Evolutionary conservation across 1,140 invertebrate species (phyloP).

Genomic region (Popillia japonica): DNA sequence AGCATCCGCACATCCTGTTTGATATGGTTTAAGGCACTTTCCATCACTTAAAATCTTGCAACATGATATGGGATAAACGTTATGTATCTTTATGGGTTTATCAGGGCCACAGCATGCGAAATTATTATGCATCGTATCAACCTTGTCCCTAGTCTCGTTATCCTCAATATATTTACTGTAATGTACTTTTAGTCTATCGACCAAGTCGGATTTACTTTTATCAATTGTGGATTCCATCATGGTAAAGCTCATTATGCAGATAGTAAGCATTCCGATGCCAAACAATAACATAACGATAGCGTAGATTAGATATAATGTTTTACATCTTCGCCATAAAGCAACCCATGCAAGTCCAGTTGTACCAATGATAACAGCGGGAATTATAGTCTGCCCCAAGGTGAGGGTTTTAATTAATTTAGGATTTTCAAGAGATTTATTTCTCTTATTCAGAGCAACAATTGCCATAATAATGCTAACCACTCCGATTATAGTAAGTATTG

Average conservation of each 20-base stretch:
- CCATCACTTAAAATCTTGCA: not conserved
- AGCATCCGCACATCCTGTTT: no score
- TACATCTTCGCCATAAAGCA: not conserved
- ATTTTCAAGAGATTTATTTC: not conserved
- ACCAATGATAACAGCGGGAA: not conserved
- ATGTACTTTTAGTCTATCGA: not conserved
- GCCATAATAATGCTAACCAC: not conserved
- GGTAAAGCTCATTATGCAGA: not conserved
- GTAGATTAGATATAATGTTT: not conserved
- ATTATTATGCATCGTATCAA: not conserved
- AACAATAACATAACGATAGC: not conserved
- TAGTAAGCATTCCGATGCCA: not conserved
- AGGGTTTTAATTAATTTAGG: not conserved
- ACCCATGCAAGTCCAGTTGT: not conserved
- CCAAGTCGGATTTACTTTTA: not conserved
- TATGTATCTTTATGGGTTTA: not conserved
- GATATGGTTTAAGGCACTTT: not conserved
- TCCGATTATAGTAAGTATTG: not conserved
- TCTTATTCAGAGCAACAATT: not conserved
- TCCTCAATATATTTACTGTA: not conserved
- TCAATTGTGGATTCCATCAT: not conserved
- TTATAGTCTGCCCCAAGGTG: not conserved
- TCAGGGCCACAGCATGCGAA: not conserved
- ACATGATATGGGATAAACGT: not conserved
- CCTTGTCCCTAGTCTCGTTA: not conserved